phyloP scores from a whole-genome alignment of 2,888 invertebrate species.

The Tetanocera ferruginea region DNA sequence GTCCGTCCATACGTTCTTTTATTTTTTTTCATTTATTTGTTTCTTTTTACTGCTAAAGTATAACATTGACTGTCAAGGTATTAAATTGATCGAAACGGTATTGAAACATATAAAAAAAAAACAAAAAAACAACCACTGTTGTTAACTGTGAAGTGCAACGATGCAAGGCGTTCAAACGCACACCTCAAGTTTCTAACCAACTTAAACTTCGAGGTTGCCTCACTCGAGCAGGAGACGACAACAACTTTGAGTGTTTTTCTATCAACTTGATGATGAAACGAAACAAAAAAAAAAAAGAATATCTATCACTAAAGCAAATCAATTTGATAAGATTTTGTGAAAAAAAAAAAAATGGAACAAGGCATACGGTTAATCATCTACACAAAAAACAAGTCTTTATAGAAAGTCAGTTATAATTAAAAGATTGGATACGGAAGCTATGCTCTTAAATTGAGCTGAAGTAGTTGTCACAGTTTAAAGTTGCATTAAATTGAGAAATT shows the following conservation, averaged over 20 bases:
- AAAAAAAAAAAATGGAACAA: not conserved
- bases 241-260: not conserved
- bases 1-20: not conserved
- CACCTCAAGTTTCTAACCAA: slow-evolving; percentile 15
- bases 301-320: not conserved
- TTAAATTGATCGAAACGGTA: slow-evolving; percentile 34
- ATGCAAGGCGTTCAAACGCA: slow-evolving; percentile 17
- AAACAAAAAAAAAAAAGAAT: not conserved
- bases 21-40: not conserved
- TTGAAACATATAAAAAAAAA: no score
- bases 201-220: slow-evolving; percentile 4
- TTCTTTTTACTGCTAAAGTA: not conserved
- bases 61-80: slow-evolving; percentile 33
- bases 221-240: not conserved
- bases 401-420: no score
- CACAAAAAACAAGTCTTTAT: no score
- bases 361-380: no score
- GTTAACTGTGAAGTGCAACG: slow-evolving; percentile 16
- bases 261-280: not conserved
- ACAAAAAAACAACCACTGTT: slow-evolving; percentile 1
- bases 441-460: no score
- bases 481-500: no score
- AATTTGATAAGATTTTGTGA: not conserved
- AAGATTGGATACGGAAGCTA: no score
- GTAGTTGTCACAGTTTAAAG: no score